Evolutionary conservation across 2,888 invertebrate species (phyloP).

Genomic region (Platycnemis pennipes): DNA sequence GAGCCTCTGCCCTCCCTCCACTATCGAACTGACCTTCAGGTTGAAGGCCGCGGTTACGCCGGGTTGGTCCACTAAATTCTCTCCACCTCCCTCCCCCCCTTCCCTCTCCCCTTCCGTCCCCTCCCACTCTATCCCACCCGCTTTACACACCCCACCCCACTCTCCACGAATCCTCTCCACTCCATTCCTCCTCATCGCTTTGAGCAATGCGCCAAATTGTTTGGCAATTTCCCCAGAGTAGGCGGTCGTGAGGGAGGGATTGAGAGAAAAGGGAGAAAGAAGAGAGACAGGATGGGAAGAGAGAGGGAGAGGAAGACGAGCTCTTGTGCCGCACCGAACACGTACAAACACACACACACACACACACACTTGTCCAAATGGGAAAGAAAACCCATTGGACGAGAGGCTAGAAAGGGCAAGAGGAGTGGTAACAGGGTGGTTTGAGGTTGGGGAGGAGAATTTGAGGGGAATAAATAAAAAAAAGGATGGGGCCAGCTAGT

Average conservation of each 20-base stretch:
- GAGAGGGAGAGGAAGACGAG: not conserved
- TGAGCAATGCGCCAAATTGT: constrained; percentile 47
- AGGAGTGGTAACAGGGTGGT: not conserved
- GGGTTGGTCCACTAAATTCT: not conserved
- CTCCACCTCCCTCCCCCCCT: not conserved
- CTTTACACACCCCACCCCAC: too few relatives aligned
- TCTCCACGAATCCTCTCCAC: not conserved
- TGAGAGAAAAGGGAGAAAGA: not conserved
- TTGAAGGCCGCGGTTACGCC: not conserved
- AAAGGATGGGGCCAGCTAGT: not conserved
- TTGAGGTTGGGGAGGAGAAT: not conserved
- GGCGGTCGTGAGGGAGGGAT: not conserved
- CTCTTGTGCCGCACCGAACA: not conserved
- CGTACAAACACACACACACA: not conserved
- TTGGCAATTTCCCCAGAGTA: constrained; percentile 11
- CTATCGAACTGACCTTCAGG: not conserved
- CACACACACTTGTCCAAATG: not conserved
- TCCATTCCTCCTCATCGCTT: constrained; percentile 31
- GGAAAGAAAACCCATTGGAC: not conserved
- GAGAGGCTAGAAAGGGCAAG: not conserved
- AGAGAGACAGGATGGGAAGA: not conserved
- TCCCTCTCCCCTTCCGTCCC: not conserved
- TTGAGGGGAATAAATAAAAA: not conserved
- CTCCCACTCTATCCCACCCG: not conserved
- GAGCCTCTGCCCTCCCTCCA: not conserved